Conservation (phyloP, 2,113 vertebrate species). For the Phrynocephalus versicolor region DNA sequence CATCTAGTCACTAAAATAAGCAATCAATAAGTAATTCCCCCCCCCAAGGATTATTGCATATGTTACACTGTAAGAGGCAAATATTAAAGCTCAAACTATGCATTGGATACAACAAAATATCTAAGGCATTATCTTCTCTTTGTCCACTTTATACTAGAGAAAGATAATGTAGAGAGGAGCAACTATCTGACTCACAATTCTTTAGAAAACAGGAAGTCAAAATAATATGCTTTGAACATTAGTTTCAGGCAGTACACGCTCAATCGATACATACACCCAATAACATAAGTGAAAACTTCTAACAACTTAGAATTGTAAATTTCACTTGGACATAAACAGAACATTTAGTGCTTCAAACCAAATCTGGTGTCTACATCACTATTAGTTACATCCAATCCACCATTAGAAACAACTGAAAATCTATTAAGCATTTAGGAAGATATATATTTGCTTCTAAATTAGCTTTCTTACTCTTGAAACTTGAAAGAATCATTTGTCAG, state of each 20-base stretch:
- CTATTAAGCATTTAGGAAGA: neutral
- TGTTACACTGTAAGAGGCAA: neutral
- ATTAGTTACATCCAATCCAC: neutral
- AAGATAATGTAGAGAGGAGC: neutral
- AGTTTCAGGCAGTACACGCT: neutral
- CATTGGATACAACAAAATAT: neutral
- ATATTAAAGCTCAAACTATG: neutral
- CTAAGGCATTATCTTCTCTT: neutral
- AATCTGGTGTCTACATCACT: neutral
- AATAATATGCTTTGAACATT: neutral
- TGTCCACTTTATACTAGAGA: neutral
- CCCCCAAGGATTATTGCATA: neutral
- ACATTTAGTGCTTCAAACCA: neutral
- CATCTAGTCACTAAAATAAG: neutral
- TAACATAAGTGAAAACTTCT: neutral
- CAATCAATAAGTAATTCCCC: neutral
- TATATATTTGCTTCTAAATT: neutral
- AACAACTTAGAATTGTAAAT: neutral
- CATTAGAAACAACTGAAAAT: neutral
- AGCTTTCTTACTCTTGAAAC: neutral
- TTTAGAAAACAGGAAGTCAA: neutral
- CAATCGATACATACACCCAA: neutral
- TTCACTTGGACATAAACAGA: neutral
- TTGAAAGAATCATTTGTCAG: accelerated
- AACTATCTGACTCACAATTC: neutral